Conservation (phyloP, 1,140 invertebrate species). For the Trichomalopsis sarcophagae region DNA sequence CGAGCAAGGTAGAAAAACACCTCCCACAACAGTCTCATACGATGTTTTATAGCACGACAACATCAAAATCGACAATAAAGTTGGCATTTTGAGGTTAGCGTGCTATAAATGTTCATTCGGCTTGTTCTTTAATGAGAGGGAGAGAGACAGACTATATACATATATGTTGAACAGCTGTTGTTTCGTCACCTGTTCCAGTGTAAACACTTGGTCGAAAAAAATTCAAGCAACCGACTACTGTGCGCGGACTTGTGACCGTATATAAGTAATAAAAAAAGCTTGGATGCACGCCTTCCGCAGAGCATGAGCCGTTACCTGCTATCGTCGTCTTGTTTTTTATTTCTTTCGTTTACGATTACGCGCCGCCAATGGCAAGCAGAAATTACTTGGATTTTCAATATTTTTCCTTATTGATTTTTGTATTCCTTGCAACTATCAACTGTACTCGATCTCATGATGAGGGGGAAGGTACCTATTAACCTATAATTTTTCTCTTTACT, state of each 20-base stretch:
- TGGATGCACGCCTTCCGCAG: neutral
- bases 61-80: too few relatives aligned
- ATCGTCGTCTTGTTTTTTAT: slow-evolving; percentile 6
- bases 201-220: neutral
- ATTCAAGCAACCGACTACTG: slow-evolving; percentile 12
- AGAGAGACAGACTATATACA: too few relatives aligned
- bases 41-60: too few relatives aligned
- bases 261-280: slow-evolving; percentile 15
- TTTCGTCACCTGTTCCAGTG: neutral
- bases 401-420: slow-evolving; percentile 15
- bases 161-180: neutral
- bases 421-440: slow-evolving; percentile 27
- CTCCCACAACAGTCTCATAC: too few relatives aligned
- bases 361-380: slow-evolving; percentile 30
- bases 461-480: slow-evolving; percentile 38
- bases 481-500: neutral
- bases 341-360: slow-evolving; percentile 12
- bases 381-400: slow-evolving; percentile 2
- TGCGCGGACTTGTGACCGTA: neutral
- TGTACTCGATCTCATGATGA: slow-evolving; percentile 3
- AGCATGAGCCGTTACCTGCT: neutral
- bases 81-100: too few relatives aligned
- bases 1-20: too few relatives aligned
- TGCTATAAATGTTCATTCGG: too few relatives aligned
- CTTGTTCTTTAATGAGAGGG: too few relatives aligned